Percentiles rank a stretch among this genome's conserved stretches.
phyloP scores from a whole-genome alignment of 2,797 vertebrate genomes.

The Lophius americanus region DNA sequence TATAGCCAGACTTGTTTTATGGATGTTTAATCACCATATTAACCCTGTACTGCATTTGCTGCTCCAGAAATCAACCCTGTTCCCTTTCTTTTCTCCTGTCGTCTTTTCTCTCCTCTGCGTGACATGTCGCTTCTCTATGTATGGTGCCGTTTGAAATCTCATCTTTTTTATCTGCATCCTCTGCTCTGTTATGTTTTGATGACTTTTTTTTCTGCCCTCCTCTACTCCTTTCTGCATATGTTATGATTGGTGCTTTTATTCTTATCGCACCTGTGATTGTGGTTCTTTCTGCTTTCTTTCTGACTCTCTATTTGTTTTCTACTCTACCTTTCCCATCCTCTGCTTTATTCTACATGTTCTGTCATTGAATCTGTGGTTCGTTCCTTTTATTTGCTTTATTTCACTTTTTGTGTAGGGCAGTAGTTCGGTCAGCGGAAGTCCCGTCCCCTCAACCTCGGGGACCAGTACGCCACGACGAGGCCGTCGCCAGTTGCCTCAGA shows the following conservation, averaged over 20 bases:
- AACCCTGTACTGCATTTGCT: slow-evolving; percentile 61
- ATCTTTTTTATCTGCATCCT: slow-evolving; percentile 66
- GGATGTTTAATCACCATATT: slow-evolving; percentile 41
- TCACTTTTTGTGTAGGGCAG: slow-evolving; percentile 98
- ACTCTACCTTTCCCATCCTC: slow-evolving; percentile 63
- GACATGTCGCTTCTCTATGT: slow-evolving; percentile 81
- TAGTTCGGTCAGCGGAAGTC: slow-evolving; percentile 97
- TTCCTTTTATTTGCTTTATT: slow-evolving; percentile 91
- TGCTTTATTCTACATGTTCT: slow-evolving; percentile 72
- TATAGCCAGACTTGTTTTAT: slow-evolving; percentile 18
- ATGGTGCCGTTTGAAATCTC: slow-evolving; percentile 63
- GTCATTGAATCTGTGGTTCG: slow-evolving; percentile 88
- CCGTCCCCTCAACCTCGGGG: slow-evolving; percentile 94
- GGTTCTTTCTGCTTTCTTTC: slow-evolving; percentile 42
- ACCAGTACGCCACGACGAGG: slow-evolving; percentile 94
- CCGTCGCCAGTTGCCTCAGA: slow-evolving; percentile 94
- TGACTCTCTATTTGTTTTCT: slow-evolving; percentile 45
- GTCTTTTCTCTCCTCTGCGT: slow-evolving; percentile 76
- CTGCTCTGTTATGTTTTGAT: slow-evolving; percentile 55
- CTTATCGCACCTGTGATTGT: slow-evolving; percentile 55
- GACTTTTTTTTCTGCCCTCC: slow-evolving; percentile 46
- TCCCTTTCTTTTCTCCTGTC: slow-evolving; percentile 81
- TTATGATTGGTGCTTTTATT: slow-evolving; percentile 62
- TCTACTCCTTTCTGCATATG: slow-evolving; percentile 43
- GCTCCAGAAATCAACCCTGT: slow-evolving; percentile 81